These are phyloP conservation scores for Amphiprion clarkii DNA, from an alignment of 2,797 vertebrate species.

Conservation along the genomic window DNA sequence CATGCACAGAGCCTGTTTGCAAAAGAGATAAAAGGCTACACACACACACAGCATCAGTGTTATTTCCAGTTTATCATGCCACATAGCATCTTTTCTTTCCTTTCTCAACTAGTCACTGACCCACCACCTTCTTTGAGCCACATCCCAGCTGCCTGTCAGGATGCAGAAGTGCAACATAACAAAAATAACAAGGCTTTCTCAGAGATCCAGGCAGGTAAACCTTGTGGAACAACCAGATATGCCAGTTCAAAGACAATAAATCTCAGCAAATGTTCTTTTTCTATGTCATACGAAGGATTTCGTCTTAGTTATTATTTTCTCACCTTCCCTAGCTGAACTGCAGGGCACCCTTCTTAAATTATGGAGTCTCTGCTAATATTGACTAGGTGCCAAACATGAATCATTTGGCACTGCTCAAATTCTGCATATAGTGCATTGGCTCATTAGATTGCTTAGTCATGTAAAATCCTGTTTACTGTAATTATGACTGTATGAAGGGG, in stretches of 20 bases:
- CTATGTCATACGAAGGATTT: not conserved
- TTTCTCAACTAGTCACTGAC: not conserved
- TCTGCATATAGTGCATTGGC: not conserved
- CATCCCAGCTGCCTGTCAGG: not conserved
- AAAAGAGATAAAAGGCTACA: no score
- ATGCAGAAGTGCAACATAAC: conserved; percentile 17
- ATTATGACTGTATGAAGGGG: conserved; percentile 56
- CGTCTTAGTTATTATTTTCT: not conserved
- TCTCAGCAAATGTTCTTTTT: not conserved
- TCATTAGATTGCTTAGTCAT: conserved; percentile 18
- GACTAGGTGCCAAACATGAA: not conserved
- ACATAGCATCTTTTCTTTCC: not conserved
- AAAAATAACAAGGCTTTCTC: conserved; percentile 9
- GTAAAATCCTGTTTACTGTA: conserved; percentile 55
- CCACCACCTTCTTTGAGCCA: not conserved
- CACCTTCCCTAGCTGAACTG: conserved; percentile 13
- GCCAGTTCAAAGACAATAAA: not conserved
- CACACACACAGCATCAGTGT: not conserved
- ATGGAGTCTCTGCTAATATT: not conserved
- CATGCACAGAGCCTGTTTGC: not conserved
- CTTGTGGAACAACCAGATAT: not conserved
- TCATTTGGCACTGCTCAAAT: not conserved
- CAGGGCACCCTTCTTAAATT: conserved; percentile 16
- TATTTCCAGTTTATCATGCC: not conserved
- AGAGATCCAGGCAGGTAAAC: conserved; percentile 36